Percentiles rank a stretch among this genome's conserved stretches.
Evolutionary conservation across 2,113 vertebrate species (phyloP).

Genomic region (Arenaria interpres): DNA sequence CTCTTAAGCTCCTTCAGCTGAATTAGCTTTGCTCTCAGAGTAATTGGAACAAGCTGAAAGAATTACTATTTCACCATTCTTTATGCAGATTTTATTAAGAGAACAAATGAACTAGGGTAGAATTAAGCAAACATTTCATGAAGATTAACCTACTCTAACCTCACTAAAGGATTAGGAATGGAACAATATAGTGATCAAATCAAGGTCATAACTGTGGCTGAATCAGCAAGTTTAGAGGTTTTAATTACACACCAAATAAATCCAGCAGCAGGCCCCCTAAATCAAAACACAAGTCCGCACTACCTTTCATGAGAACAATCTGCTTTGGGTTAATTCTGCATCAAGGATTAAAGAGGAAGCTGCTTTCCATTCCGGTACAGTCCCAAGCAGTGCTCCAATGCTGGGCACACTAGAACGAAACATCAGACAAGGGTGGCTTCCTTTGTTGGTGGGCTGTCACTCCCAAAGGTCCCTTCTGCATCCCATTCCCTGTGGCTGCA

Average conservation of each 20-base stretch:
- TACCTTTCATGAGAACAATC: not conserved
- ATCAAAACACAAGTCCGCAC: not conserved
- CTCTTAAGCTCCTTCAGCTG: slow-evolving; percentile 27
- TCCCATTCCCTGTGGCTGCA: not conserved
- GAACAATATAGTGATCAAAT: slow-evolving; percentile 37
- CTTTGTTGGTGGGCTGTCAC: not conserved
- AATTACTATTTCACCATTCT: slow-evolving; percentile 32
- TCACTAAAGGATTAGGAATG: slow-evolving; percentile 12
- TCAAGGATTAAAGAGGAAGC: not conserved
- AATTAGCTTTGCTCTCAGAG: slow-evolving; percentile 36
- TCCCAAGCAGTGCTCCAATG: not conserved
- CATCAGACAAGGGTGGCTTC: not conserved
- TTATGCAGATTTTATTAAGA: slow-evolving; percentile 49
- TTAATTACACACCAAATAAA: slow-evolving; percentile 38
- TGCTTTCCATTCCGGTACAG: not conserved
- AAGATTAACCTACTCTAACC: slow-evolving; percentile 30
- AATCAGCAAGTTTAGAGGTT: slow-evolving; percentile 17
- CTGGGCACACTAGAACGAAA: rapidly evolving
- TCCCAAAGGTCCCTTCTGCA: not conserved
- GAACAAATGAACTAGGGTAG: not conserved
- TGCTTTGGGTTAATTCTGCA: not conserved
- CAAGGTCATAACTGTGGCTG: slow-evolving; percentile 17
- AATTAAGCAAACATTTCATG: slow-evolving; percentile 47
- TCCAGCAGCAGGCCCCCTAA: not conserved
- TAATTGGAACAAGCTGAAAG: slow-evolving; percentile 42